Evolutionary conservation across 2,888 invertebrate species (phyloP), one percentile per base, ranked within the genome.

Genomic region (Frankliniella fusca): DNA sequence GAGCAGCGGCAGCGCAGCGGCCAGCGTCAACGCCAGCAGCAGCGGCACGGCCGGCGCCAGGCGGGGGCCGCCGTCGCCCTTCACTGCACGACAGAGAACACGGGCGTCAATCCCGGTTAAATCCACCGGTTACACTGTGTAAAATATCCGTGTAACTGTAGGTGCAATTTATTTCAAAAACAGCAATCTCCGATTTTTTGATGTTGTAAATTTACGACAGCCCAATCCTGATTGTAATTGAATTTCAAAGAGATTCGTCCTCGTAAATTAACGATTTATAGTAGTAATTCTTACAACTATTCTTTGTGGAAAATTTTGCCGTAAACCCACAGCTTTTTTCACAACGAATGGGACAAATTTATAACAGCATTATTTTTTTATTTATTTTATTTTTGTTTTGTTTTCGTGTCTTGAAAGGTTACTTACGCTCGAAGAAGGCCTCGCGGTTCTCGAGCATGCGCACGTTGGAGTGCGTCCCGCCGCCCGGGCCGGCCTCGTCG

Each of bases 341-440:
- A 5, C 1, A 54, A 5, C 1, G 8, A 54, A 54, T 54, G 11
- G 15, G 18, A 15, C 2, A 18, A 54, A 54, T 11, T 50, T 3
- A 11, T 5, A 54, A 11, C 18, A 54, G 8, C 11, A 54, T 54
- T n/a, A n/a, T n/a, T n/a, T n/a, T n/a, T 54, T 15, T 5, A 54
- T 54, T 54, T 18, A 54, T n/a, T n/a, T n/a, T n/a, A n/a, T n/a
- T n/a, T n/a, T n/a, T n/a, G n/a, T n/a, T n/a, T n/a, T n/a, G n/a
- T n/a, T n/a, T n/a, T n/a, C n/a, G 12, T 50, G 50, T 11, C 10
- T 50, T 9, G 50, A 50, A 50, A 54, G 8, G 54, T 7, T 23
- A 76, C 70, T 76, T 27, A 76, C 70, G 27, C 70, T 76, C 70
- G 70, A 76, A 76, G 70, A 27, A 76, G 70, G 70, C 70, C 70